A percentile compares a stretch with the other conserved stretches of the same genome.
Conservation (phyloP, 1,140 invertebrate genomes). For the Aphis gossypii region DNA sequence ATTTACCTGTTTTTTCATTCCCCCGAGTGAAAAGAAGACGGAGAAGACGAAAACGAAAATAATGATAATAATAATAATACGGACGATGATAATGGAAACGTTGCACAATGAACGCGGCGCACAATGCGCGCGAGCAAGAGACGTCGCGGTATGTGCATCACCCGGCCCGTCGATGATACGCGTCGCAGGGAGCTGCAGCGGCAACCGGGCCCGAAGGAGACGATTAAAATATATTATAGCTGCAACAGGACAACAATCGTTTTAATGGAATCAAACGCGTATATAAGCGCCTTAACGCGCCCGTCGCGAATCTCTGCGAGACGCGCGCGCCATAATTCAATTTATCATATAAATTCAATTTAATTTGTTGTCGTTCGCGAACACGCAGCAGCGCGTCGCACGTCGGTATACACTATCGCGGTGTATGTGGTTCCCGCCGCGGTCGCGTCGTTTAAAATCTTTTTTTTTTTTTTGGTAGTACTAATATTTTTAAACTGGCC, state of each 20-base stretch:
- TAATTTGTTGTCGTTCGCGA: too few species aligned
- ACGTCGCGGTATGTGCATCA: neutral
- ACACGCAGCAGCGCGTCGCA: too few species aligned
- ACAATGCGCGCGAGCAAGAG: neutral
- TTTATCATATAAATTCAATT: neutral
- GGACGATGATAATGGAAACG: neutral
- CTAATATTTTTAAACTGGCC: too few species aligned
- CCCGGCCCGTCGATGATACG: neutral
- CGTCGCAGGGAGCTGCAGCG: neutral
- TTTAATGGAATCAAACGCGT: neutral
- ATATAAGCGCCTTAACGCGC: neutral
- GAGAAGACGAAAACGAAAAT: neutral
- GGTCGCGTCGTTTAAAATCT: too few species aligned
- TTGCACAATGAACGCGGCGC: neutral
- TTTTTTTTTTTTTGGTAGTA: too few species aligned
- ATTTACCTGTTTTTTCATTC: conserved; percentile 24
- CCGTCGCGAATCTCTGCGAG: neutral
- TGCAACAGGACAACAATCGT: neutral
- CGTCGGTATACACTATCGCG: too few species aligned
- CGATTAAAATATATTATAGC: neutral
- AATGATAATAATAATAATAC: neutral
- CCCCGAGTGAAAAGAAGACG: neutral
- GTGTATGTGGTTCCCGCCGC: too few species aligned
- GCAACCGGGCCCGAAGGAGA: neutral
- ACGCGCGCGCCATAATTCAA: neutral